Conservation (phyloP, 2,888 invertebrate species). For the Halocaridina rubra region DNA sequence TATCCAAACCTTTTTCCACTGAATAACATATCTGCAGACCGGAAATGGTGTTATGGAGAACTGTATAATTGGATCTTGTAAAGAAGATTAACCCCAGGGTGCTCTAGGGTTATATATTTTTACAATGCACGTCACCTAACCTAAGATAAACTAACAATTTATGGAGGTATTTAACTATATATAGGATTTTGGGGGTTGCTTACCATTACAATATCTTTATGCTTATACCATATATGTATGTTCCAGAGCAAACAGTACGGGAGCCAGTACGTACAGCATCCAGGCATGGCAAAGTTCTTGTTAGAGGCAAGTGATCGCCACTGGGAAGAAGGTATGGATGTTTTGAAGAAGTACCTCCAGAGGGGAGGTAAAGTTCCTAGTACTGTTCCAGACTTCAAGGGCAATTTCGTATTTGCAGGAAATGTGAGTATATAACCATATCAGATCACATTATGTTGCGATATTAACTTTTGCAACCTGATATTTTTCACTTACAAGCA, state of each 20-base stretch:
- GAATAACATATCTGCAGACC: too few relatives aligned
- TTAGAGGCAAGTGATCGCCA: conserved; percentile 42
- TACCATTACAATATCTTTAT: not conserved
- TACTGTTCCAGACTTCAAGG: not conserved
- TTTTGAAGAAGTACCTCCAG: conserved; percentile 49
- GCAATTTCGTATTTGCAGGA: not conserved
- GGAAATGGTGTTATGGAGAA: too few relatives aligned
- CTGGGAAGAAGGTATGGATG: conserved; percentile 49
- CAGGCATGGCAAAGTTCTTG: conserved; percentile 55
- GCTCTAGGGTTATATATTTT: too few relatives aligned
- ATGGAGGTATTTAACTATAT: not conserved
- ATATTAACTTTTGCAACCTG: too few relatives aligned
- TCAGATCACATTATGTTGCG: too few relatives aligned
- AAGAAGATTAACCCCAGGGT: too few relatives aligned
- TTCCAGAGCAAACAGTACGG: conserved; percentile 43
- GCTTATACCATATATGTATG: not conserved
- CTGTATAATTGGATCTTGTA: too few relatives aligned
- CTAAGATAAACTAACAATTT: too few relatives aligned
- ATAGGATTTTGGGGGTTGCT: not conserved
- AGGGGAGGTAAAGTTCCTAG: conserved; percentile 36
- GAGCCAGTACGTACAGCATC: conserved; percentile 39
- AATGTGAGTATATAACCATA: too few relatives aligned
- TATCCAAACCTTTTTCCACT: too few relatives aligned
- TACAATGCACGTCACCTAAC: too few relatives aligned
- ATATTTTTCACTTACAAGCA: too few relatives aligned